Percentiles rank a stretch among this genome's conserved stretches.
Evolutionary conservation across 2,888 invertebrate genomes (phyloP).

Genomic region (Synanthedon tipuliformis): DNA sequence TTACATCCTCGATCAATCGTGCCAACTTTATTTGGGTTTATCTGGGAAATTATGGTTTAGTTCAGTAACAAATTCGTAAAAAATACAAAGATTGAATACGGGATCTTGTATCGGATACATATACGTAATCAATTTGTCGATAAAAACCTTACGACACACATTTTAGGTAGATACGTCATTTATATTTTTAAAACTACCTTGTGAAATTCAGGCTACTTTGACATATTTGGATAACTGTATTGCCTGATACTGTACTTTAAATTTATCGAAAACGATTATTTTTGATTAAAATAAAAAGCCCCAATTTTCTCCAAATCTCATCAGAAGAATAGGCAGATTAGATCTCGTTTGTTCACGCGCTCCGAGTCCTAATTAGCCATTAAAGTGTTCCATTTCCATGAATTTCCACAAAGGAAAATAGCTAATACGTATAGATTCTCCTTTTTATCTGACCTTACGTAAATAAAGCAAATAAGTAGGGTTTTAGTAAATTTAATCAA

Average conservation of each 20-base stretch:
- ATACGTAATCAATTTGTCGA: no score
- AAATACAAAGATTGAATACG: no score
- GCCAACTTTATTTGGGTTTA: conserved; percentile 10
- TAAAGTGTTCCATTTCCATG: conserved; percentile 17
- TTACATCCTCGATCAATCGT: conserved; percentile 6
- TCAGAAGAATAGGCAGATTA: conserved; percentile 25
- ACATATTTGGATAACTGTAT: no score
- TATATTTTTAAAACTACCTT: no score
- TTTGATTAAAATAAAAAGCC: conserved; percentile 7
- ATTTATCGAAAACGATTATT: conserved; percentile 4
- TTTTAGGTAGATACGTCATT: no score
- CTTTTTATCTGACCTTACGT: no score
- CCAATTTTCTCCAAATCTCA: conserved; percentile 7
- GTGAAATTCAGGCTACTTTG: no score
- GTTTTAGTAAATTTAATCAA: no score
- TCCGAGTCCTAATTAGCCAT: conserved; percentile 40
- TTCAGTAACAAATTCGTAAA: conserved; percentile 13
- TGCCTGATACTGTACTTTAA: no score
- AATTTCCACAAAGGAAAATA: conserved; percentile 3
- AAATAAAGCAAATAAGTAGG: no score
- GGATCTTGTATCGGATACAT: no score
- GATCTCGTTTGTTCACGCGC: conserved; percentile 37
- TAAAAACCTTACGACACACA: no score
- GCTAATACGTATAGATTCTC: neutral
- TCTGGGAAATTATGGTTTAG: conserved; percentile 24